Evolutionary conservation across 2,113 vertebrate genomes (phyloP).

Genomic region (Rhombomys opimus): DNA sequence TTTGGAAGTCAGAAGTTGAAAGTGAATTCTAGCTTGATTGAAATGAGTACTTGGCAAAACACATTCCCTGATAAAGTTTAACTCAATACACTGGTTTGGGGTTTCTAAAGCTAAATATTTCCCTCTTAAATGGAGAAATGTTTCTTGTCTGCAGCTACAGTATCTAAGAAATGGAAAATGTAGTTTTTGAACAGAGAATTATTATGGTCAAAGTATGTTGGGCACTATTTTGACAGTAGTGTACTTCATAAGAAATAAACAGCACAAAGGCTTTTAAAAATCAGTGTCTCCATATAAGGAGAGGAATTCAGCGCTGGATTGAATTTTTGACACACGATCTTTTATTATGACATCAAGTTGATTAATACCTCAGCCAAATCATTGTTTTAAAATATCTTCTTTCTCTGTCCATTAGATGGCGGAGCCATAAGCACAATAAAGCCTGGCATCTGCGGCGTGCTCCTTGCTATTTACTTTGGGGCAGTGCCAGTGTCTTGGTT

Average conservation of each 20-base stretch:
- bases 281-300: constrained; percentile 52
- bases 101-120: constrained; percentile 63
- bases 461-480: constrained; percentile 14
- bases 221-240: constrained; percentile 26
- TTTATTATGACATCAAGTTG: constrained; percentile 78
- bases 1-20: constrained; percentile 60
- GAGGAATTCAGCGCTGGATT: constrained; percentile 57
- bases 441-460: neutral
- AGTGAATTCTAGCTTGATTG: constrained; percentile 61
- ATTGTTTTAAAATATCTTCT: constrained; percentile 59
- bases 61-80: constrained; percentile 54
- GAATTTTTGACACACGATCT: constrained; percentile 69
- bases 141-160: constrained; percentile 35
- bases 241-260: constrained; percentile 34
- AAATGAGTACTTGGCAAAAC: constrained; percentile 41
- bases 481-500: constrained; percentile 46
- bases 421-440: constrained; percentile 37
- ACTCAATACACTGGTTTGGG: constrained; percentile 46
- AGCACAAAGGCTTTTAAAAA: constrained; percentile 23
- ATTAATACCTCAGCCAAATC: constrained; percentile 68
- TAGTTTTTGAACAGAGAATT: constrained; percentile 57
- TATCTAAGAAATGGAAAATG: constrained; percentile 35
- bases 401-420: constrained; percentile 59
- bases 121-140: constrained; percentile 41
- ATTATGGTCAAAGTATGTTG: constrained; percentile 4